These are phyloP conservation scores for Lepeophtheirus salmonis DNA, from an alignment of 1,140 invertebrate species.

Conservation along the genomic window DNA sequence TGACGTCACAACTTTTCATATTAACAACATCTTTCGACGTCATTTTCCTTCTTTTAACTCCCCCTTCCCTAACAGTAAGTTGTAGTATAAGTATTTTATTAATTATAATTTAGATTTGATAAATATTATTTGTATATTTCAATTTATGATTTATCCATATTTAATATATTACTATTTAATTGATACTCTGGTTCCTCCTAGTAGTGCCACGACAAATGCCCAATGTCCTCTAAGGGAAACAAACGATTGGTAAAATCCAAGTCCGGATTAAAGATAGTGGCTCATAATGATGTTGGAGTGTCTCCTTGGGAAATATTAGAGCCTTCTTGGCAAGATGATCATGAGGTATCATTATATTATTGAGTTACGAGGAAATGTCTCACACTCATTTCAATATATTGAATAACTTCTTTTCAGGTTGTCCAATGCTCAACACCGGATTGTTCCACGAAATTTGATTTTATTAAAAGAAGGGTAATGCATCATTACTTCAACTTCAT, in stretches of 20 bases:
- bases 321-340: background rate
- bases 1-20: no score
- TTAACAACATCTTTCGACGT: no score
- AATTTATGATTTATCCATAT: no score
- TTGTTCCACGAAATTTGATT: constrained; percentile 6
- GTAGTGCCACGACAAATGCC: no score
- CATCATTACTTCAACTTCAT: background rate
- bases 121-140: no score
- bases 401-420: background rate
- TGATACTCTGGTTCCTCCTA: no score
- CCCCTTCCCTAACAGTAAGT: no score
- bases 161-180: no score
- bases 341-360: background rate
- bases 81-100: no score
- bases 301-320: constrained; percentile 1
- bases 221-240: background rate
- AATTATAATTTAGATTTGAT: no score
- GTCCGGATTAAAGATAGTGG: background rate
- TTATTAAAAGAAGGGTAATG: background rate
- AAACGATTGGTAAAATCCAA: constrained; percentile 7
- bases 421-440: background rate
- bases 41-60: no score
- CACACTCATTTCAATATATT: background rate
- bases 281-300: background rate
- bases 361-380: background rate